These are phyloP conservation scores for Potamarius usumacintae DNA, from an alignment of 2,113 vertebrate species.

Conservation along the genomic window DNA sequence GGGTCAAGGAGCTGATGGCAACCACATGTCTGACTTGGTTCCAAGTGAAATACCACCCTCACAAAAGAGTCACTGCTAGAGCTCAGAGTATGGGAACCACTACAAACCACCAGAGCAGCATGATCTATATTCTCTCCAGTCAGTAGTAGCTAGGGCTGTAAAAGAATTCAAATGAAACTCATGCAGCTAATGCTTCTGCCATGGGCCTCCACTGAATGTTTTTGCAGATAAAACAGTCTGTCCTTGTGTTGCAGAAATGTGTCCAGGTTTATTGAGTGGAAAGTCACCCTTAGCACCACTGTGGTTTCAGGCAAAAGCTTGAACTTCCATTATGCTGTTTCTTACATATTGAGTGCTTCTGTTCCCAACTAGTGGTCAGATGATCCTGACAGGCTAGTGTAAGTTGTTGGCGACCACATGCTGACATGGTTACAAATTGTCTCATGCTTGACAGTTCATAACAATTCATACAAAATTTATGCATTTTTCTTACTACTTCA, in stretches of 20 bases:
- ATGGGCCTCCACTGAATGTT: conserved; percentile 54
- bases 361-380: conserved; percentile 38
- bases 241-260: conserved; percentile 51
- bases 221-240: conserved; percentile 57
- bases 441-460: neutral
- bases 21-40: conserved; percentile 58
- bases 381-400: conserved; percentile 18
- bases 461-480: neutral
- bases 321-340: conserved; percentile 36
- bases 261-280: conserved; percentile 60
- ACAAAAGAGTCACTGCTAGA: conserved; percentile 46
- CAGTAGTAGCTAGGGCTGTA: conserved; percentile 47
- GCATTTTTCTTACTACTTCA: neutral
- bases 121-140: conserved; percentile 53
- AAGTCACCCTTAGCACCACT: conserved; percentile 52
- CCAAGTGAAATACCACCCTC: conserved; percentile 59
- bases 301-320: conserved; percentile 45
- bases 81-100: conserved; percentile 39
- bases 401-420: conserved; percentile 1
- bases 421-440: neutral
- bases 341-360: conserved; percentile 23
- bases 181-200: conserved; percentile 50
- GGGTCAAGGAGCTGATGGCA: conserved; percentile 57
- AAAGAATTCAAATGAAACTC: conserved; percentile 34
- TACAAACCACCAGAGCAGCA: conserved; percentile 42